phyloP scores from a whole-genome alignment of 1,140 invertebrate species.

The Chlorops oryzae region DNA sequence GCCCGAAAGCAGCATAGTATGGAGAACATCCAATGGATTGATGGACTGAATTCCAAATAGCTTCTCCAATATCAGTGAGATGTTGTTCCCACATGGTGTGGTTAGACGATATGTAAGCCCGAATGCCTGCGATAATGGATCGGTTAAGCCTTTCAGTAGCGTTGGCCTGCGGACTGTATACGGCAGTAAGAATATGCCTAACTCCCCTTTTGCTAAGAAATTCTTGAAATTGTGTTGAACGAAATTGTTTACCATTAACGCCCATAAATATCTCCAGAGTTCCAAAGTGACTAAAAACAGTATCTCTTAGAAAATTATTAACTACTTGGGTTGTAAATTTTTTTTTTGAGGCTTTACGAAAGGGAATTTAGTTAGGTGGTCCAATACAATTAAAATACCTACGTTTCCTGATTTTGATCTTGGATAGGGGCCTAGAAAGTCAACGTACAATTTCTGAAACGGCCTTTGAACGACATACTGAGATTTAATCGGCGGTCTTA shows the following conservation, averaged over 20 bases:
- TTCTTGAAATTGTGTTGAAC: neutral
- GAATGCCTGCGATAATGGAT: slow-evolving; percentile 1
- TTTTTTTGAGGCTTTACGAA: too few species aligned
- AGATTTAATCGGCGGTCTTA: too few species aligned
- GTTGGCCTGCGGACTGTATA: slow-evolving; percentile 9
- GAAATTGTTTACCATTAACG: too few species aligned
- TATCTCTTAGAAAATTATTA: neutral
- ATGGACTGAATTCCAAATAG: neutral
- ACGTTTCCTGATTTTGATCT: too few species aligned
- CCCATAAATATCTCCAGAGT: neutral
- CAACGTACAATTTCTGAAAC: too few species aligned
- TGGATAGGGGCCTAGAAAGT: too few species aligned
- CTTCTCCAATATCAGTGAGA: neutral
- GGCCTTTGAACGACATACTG: too few species aligned
- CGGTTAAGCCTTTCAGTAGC: slow-evolving; percentile 10
- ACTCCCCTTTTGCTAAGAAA: slow-evolving; percentile 1
- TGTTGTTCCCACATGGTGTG: slow-evolving; percentile 5
- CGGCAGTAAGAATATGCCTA: slow-evolving; percentile 3
- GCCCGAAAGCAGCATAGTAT: slow-evolving; percentile 2
- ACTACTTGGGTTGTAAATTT: too few species aligned
- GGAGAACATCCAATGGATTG: slow-evolving; percentile 2
- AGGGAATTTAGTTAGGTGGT: too few species aligned
- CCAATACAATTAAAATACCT: too few species aligned
- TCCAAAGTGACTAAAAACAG: neutral
- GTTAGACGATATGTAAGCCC: neutral